phyloP scores from a whole-genome alignment of 2,888 invertebrate species.

The Rotaria sp. region DNA sequence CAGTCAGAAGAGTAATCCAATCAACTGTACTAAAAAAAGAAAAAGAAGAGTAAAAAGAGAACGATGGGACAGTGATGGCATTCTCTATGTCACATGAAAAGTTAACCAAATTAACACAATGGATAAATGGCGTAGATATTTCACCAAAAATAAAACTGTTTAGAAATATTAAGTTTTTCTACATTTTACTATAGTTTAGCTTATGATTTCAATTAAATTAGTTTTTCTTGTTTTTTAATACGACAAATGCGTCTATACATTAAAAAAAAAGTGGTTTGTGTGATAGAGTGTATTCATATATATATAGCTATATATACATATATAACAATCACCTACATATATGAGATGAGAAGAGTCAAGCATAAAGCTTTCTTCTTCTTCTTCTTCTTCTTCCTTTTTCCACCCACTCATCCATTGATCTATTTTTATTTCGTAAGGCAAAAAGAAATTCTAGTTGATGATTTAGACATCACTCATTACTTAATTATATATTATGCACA shows the following conservation, averaged over 20 bases:
- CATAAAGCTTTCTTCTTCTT: too few relatives aligned
- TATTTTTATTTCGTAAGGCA: background rate
- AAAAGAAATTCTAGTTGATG: background rate
- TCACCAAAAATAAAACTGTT: too few relatives aligned
- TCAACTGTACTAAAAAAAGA: conserved; percentile 19
- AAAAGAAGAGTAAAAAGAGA: background rate
- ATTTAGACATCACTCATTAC: background rate
- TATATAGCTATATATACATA: too few relatives aligned
- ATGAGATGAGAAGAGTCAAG: too few relatives aligned
- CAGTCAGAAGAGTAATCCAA: conserved; percentile 14
- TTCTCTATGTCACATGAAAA: background rate
- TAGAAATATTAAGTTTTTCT: too few relatives aligned
- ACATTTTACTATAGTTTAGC: too few relatives aligned
- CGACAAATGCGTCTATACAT: background rate
- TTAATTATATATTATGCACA: background rate
- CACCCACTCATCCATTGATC: background rate
- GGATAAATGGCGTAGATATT: background rate
- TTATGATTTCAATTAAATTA: background rate
- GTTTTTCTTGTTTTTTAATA: background rate
- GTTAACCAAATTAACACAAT: background rate
- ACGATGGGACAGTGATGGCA: background rate
- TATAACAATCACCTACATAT: too few relatives aligned
- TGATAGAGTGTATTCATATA: background rate
- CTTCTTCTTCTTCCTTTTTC: background rate
- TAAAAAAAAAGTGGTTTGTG: background rate